Base-by-base conservation (phyloP, 2,113 vertebrate genomes). In the Ciconia maguari region DNA sequence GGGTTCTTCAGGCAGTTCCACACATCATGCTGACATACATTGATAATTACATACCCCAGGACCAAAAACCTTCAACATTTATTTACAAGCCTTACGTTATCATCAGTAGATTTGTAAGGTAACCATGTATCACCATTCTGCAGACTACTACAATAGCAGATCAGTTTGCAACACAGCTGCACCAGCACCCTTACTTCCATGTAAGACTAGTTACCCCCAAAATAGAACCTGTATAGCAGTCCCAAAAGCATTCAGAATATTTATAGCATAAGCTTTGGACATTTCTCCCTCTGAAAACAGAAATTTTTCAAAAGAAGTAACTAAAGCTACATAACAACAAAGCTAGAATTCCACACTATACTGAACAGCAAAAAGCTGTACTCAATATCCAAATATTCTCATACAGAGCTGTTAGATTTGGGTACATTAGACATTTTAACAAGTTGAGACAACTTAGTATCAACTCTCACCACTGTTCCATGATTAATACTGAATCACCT, bases 381-480 rank as follows among this genome's bases (percentile, higher is more conserved):
- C 6, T 48, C 68, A 7, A 32, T 8, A n/a, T 4, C 7, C 17
- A 48, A 74, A 71, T 30, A 38, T 4, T 49, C 30, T 19, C 6
- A 65, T 12, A 20, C 9, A 41, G 10, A 49, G 9, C 7, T 38
- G 7, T 16, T 36, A 85, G 4, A 9, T 44, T 3, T 57, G 5
- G 6, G 9, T 22, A 58, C 2, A 25, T 6, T 0, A 10, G 1
- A 27, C 19, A 41, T 22, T 54, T 77, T 10, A 44, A 54, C 13
- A 82, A 75, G 8, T 6, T 48, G 10, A 90, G 21, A 64, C 27
- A 71, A 64, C 13, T 61, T 75, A 21, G 0, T 60, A 57, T 30
- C 7, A 82, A 10, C 15, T 79, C 32, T 60, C 24, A 78, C 25
- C 2, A 1, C 22, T 42, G 4, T 13, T 57, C 12, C 20, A 22